A percentile compares a stretch with the other conserved stretches of the same genome.
Evolutionary conservation across 2,797 vertebrate species (phyloP).

Genomic region (Sarcophilus harrisii): DNA sequence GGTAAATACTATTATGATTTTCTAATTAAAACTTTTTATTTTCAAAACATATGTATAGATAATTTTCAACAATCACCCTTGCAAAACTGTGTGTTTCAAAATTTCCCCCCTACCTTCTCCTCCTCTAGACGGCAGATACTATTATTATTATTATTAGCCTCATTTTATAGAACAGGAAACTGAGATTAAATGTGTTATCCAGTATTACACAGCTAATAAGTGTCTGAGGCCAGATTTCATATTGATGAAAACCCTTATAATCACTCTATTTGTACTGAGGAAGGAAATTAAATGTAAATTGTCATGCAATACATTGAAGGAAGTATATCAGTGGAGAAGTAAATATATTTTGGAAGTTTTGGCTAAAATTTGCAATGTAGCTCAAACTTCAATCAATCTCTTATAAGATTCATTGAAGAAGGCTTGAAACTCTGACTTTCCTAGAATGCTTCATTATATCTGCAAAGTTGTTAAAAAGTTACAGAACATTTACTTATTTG

Average conservation of each 20-base stretch:
- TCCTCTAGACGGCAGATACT: background rate
- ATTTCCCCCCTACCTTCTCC: too few species aligned
- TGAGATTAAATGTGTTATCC: background rate
- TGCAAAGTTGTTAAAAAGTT: background rate
- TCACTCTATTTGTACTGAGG: background rate
- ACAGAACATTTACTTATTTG: constrained; percentile 40
- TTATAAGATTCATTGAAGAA: constrained; percentile 4
- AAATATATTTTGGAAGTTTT: background rate
- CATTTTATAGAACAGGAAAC: background rate
- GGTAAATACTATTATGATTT: background rate
- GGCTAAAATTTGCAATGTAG: constrained; percentile 16
- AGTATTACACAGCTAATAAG: background rate
- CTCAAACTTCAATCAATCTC: background rate
- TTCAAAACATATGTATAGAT: too few species aligned
- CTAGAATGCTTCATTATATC: background rate
- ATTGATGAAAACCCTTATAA: background rate
- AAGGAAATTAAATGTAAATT: constrained; percentile 28
- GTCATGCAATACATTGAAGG: background rate
- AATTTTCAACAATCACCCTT: too few species aligned
- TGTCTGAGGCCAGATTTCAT: background rate
- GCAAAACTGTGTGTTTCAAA: too few species aligned
- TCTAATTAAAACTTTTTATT: too few species aligned
- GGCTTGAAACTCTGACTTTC: constrained; percentile 18
- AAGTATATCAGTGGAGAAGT: background rate
- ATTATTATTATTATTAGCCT: background rate